A percentile compares a stretch with the other conserved stretches of the same genome.
Evolutionary conservation across 2,888 invertebrate species (phyloP).

Genomic region (Cheiracanthium punctorium): DNA sequence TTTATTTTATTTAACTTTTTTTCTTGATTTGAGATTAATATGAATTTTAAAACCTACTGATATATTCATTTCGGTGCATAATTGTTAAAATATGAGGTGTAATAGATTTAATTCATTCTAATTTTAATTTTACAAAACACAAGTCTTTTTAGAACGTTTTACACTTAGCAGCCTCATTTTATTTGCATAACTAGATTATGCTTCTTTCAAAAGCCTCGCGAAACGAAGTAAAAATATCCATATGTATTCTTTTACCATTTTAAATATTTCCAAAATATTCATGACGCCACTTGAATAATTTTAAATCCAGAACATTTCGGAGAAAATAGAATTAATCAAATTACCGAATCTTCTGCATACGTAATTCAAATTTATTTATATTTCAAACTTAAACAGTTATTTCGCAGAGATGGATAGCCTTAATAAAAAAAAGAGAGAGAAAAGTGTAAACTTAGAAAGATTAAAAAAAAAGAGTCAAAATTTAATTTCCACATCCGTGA

Average conservation of each 20-base stretch:
- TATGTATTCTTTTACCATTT: neutral
- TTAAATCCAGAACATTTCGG: neutral
- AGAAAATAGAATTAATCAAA: slow-evolving; percentile 53
- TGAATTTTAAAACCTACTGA: neutral
- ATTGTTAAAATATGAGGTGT: neutral
- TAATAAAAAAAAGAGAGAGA: slow-evolving; percentile 23
- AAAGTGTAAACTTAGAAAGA: slow-evolving; percentile 4
- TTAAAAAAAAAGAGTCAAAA: slow-evolving; percentile 38
- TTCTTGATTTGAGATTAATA: neutral
- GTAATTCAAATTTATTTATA: slow-evolving; percentile 36
- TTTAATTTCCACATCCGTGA: slow-evolving; percentile 57
- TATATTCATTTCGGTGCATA: neutral
- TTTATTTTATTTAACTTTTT: neutral
- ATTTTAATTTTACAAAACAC: neutral
- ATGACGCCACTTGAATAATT: neutral
- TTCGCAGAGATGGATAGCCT: slow-evolving; percentile 15
- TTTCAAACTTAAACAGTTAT: slow-evolving; percentile 10
- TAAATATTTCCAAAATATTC: slow-evolving; percentile 8
- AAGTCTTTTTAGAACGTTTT: neutral
- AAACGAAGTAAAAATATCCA: neutral
- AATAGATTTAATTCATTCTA: slow-evolving; percentile 13
- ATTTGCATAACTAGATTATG: neutral
- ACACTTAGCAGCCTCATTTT: neutral
- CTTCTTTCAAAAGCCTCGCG: neutral
- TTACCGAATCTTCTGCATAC: slow-evolving; percentile 27